These are phyloP conservation scores for Hippoglossus stenolepis DNA, from an alignment of 2,113 vertebrate genomes.

Conservation along the genomic window DNA sequence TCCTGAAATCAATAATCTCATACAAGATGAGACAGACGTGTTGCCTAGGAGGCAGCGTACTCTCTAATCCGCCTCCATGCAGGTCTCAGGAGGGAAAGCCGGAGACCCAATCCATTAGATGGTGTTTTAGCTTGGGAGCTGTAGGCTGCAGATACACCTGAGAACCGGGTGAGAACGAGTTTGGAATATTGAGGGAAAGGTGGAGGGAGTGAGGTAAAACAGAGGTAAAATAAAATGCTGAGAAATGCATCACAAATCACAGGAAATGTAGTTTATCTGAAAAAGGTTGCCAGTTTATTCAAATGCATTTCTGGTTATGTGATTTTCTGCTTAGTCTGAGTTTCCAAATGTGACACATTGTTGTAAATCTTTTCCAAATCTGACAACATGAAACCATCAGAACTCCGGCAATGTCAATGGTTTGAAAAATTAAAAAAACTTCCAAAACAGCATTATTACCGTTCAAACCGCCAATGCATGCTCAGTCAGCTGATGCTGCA, in stretches of 20 bases:
- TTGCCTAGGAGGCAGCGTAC: constrained; percentile 18
- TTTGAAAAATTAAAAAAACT: too few relatives aligned
- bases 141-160: constrained; percentile 45
- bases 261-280: neutral
- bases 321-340: too few relatives aligned
- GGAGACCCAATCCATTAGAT: constrained; percentile 60
- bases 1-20: constrained; percentile 64
- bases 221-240: neutral
- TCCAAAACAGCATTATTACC: neutral
- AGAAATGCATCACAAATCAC: neutral
- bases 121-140: constrained; percentile 44
- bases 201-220: neutral
- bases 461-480: too few relatives aligned
- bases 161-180: constrained; percentile 24
- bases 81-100: constrained; percentile 9
- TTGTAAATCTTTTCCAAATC: neutral
- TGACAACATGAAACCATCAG: neutral
- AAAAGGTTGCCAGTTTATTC: neutral
- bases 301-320: neutral
- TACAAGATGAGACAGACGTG: constrained; percentile 35
- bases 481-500: neutral
- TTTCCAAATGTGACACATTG: neutral
- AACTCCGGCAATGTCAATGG: neutral
- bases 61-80: constrained; percentile 15
- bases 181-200: constrained; percentile 4